Base-by-base conservation (phyloP, 2,888 invertebrate species). In the Lepidocyrtinus sp. region DNA sequence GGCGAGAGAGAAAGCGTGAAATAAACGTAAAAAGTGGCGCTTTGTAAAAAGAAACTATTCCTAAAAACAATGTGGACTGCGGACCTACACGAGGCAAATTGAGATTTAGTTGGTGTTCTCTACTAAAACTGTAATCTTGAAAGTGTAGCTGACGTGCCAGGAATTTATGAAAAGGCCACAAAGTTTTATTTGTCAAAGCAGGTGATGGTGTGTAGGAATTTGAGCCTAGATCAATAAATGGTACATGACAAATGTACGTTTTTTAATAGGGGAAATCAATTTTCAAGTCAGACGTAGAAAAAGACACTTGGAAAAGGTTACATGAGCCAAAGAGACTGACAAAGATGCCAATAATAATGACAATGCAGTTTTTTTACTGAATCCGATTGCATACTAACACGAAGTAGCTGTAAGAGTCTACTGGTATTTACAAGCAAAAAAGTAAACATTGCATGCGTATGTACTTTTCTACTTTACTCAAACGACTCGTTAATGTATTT, bases 101-200 rank as follows among this genome's bases (percentile, higher is more conserved):
- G 55, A 55, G 55, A 55, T 55, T 55, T 55, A 55, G n/a, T 55
- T 55, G 9, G n/a, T 15, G n/a, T n/a, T n/a, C 55, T 2, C 55
- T 55, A 55, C n/a, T 55, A n/a, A 55, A 2, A n/a, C 55, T 2
- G 9, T 36, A 7, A n/a, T 55, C 55, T 55, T 55, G 17, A 55
- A 55, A 36, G 15, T 55, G 17, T n/a, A 55, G 17, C n/a, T 55
- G 55, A 55, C 55, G 55, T 55, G 55, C 55, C 5, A 55, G 55
- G 55, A 55, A 55, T 55, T 55, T 55, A 55, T n/a, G 55, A 55
- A 17, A n/a, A 55, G 3, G 55, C 55, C 55, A 55, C 55, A 55
- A 55, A n/a, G 55, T 55, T 55, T 55, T 55, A 55, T 55, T 55
- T 55, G 55, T n/a, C 55, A 55, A 55, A 55, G 55, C 55, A 55